Conservation (phyloP, 2,888 invertebrate genomes). For the Labia minor region DNA sequence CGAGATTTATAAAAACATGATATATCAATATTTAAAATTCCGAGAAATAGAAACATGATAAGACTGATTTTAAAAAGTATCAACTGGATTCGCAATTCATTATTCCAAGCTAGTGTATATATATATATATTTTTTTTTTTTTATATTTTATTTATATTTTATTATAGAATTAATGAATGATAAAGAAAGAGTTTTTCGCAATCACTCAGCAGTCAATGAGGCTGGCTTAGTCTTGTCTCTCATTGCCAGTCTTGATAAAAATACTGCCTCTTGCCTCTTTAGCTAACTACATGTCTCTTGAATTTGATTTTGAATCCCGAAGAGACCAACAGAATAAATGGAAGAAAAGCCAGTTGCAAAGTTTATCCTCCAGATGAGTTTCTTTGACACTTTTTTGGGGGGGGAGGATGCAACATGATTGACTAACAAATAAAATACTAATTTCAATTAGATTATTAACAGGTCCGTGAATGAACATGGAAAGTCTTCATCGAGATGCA, state of each 20-base stretch:
- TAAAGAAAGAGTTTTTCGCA: conserved; percentile 7
- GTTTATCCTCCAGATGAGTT: background rate
- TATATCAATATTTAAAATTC: conserved; percentile 7
- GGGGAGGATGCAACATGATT: background rate
- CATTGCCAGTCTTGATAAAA: conserved; percentile 13
- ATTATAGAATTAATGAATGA: background rate
- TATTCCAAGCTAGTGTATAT: background rate
- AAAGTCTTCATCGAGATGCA: background rate
- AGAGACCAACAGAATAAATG: background rate
- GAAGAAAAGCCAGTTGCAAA: conserved; percentile 1
- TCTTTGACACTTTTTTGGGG: background rate
- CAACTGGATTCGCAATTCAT: background rate
- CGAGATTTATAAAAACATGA: conserved; percentile 13
- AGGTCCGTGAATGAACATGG: background rate
- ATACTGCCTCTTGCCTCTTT: conserved; percentile 8
- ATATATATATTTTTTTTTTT: background rate
- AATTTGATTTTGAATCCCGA: background rate
- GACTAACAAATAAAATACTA: conserved; percentile 5
- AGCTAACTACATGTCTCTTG: conserved; percentile 2
- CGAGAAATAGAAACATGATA: conserved; percentile 9
- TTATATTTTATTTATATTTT: background rate
- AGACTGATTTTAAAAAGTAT: background rate
- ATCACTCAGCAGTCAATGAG: conserved; percentile 13
- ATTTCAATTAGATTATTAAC: background rate
- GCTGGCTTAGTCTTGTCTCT: conserved; percentile 5